Conservation (phyloP, 2,113 vertebrate species). For the Haliaeetus leucogaster region DNA sequence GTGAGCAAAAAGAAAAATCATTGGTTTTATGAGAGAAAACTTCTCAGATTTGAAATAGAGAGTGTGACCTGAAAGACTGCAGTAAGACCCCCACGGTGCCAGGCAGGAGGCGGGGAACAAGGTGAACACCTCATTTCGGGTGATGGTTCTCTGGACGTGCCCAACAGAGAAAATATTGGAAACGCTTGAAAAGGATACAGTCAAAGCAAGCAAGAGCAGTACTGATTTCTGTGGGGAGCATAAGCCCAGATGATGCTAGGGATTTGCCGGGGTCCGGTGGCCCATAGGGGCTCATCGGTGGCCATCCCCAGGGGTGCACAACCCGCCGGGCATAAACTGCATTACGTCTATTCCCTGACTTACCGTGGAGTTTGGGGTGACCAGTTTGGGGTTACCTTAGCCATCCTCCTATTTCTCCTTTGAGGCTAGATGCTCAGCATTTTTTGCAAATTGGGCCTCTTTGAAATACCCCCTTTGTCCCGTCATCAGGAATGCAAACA, state of each 20-base stretch:
- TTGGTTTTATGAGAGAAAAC: not conserved
- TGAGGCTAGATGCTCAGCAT: not conserved
- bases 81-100: fast-evolving
- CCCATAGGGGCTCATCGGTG: fast-evolving
- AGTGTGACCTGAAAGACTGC: not conserved
- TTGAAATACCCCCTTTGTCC: not conserved
- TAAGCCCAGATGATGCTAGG: not conserved
- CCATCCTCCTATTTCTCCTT: not conserved
- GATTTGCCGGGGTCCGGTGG: not conserved
- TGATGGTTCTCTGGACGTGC: not conserved
- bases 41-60: not conserved
- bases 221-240: not conserved
- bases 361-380: not conserved
- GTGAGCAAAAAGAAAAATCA: not conserved
- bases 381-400: not conserved
- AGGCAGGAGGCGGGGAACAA: not conserved
- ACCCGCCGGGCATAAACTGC: fast-evolving
- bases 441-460: not conserved
- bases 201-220: not conserved
- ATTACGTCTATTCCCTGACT: fast-evolving
- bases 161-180: not conserved
- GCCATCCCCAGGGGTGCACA: fast-evolving
- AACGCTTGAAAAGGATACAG: fast-evolving
- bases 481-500: fast-evolving
- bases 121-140: not conserved